Evolutionary conservation across 2,113 vertebrate genomes (phyloP).

Genomic region (Ictalurus furcatus): DNA sequence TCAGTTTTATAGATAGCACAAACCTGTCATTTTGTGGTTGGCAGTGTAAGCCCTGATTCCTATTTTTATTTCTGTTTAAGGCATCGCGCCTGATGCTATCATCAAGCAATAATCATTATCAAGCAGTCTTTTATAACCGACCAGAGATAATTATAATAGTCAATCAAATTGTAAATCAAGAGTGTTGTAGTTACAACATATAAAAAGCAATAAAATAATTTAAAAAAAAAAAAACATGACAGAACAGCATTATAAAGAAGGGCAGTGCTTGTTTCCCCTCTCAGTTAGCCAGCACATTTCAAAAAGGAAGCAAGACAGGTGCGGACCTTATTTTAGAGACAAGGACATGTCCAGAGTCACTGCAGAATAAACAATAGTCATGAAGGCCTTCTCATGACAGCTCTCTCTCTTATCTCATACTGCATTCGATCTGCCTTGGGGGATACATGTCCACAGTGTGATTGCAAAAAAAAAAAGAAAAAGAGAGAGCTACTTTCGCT

Average conservation of each 20-base stretch:
- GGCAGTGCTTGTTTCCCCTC: not conserved
- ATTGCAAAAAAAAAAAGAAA: conserved; percentile 6
- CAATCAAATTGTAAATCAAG: not conserved
- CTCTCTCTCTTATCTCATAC: not conserved
- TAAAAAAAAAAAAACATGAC: no score
- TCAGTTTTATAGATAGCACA: not conserved
- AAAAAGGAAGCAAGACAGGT: not conserved
- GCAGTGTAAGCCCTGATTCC: not conserved
- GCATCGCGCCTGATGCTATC: not conserved
- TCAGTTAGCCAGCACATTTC: not conserved
- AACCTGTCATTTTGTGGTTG: not conserved
- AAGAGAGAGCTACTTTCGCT: conserved; percentile 45
- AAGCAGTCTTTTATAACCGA: not conserved
- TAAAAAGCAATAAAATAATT: not conserved
- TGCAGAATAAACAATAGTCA: conserved; percentile 5
- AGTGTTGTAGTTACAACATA: not conserved
- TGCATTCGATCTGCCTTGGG: conserved; percentile 3
- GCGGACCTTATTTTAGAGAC: conserved; percentile 1
- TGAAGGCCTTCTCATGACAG: conserved; percentile 2
- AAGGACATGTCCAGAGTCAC: not conserved
- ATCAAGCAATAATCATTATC: not conserved
- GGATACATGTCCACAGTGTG: conserved; percentile 9
- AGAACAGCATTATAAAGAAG: not conserved
- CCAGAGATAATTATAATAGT: not conserved
- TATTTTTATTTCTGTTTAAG: not conserved